These are phyloP conservation scores for Chesias legatella DNA, from an alignment of 2,888 invertebrate genomes.

Conservation along the genomic window DNA sequence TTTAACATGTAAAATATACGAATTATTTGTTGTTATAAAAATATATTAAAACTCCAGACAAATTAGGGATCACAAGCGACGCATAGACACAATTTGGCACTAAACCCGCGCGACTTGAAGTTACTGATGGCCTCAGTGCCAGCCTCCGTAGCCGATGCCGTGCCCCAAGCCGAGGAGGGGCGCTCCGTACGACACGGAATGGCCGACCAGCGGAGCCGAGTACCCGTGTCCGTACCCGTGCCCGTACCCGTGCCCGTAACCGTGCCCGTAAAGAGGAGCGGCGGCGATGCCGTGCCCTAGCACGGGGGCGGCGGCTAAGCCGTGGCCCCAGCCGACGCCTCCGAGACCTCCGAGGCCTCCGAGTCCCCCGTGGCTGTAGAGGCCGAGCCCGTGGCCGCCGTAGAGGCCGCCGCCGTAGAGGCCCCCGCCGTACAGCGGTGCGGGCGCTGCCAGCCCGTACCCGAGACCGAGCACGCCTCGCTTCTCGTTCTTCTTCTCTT, in stretches of 20 bases:
- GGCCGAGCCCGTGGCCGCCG: slow-evolving; percentile 48
- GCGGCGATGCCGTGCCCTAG: slow-evolving; percentile 26
- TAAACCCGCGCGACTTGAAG: slow-evolving; percentile 29
- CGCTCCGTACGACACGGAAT: slow-evolving; percentile 39
- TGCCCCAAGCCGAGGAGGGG: slow-evolving; percentile 49
- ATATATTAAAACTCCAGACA: slow-evolving; percentile 26
- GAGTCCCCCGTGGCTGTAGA: slow-evolving; percentile 48
- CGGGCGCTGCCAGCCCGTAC: slow-evolving; percentile 43
- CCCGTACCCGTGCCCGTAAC: too few species aligned
- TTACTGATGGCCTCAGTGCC: slow-evolving; percentile 42
- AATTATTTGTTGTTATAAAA: slow-evolving; percentile 17
- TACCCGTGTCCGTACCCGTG: slow-evolving; percentile 31
- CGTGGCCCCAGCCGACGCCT: slow-evolving; percentile 45
- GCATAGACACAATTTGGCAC: slow-evolving; percentile 54
- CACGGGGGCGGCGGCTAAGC: slow-evolving; percentile 44
- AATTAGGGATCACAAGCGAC: slow-evolving; percentile 29
- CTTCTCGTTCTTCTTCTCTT: slow-evolving; percentile 72
- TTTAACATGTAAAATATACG: too few species aligned
- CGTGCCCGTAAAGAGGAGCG: slow-evolving; percentile 30
- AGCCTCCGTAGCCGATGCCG: slow-evolving; percentile 34
- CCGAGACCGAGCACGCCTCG: slow-evolving; percentile 71
- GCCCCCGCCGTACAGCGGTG: slow-evolving; percentile 30
- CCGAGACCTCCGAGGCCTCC: slow-evolving; percentile 47
- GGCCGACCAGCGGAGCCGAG: slow-evolving; percentile 29
- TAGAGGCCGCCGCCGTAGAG: slow-evolving; percentile 37